Evolutionary conservation across 2,888 invertebrate species (phyloP).

Genomic region (Sialis lutaria): DNA sequence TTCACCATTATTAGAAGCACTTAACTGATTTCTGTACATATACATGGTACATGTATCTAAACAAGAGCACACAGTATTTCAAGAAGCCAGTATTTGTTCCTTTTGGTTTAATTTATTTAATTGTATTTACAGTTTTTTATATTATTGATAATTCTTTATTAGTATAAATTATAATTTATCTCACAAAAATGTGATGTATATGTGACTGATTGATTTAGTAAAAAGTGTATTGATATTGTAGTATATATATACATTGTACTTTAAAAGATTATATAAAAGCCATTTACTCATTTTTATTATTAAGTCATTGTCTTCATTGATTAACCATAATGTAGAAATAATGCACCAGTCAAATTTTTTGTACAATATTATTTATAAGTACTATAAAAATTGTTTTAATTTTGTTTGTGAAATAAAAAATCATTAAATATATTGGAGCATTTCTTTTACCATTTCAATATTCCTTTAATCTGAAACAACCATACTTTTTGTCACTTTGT

Average conservation of each 20-base stretch:
- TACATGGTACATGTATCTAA: too few relatives aligned
- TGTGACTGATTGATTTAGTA: neutral
- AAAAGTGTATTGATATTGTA: slow-evolving; percentile 3
- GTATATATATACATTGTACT: slow-evolving; percentile 4
- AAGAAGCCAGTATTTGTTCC: neutral
- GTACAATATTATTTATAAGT: slow-evolving; percentile 3
- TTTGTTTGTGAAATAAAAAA: slow-evolving; percentile 2
- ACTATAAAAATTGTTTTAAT: slow-evolving; percentile 1
- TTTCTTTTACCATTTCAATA: neutral
- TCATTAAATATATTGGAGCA: neutral
- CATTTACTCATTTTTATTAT: slow-evolving; percentile 3
- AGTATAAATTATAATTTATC: neutral
- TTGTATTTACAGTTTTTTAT: neutral
- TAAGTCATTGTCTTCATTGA: slow-evolving; percentile 1
- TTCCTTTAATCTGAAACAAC: neutral
- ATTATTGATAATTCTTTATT: neutral
- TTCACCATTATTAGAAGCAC: too few relatives aligned
- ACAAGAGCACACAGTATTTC: neutral
- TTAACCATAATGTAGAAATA: slow-evolving; percentile 1
- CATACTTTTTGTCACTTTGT: neutral
- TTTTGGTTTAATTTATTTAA: neutral
- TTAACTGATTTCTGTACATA: too few relatives aligned
- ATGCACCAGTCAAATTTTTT: slow-evolving; percentile 4
- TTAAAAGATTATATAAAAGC: slow-evolving; percentile 2
- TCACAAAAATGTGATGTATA: neutral